Base-by-base conservation (phyloP, 1,140 invertebrate genomes). In the Drosophila pruinosa region DNA sequence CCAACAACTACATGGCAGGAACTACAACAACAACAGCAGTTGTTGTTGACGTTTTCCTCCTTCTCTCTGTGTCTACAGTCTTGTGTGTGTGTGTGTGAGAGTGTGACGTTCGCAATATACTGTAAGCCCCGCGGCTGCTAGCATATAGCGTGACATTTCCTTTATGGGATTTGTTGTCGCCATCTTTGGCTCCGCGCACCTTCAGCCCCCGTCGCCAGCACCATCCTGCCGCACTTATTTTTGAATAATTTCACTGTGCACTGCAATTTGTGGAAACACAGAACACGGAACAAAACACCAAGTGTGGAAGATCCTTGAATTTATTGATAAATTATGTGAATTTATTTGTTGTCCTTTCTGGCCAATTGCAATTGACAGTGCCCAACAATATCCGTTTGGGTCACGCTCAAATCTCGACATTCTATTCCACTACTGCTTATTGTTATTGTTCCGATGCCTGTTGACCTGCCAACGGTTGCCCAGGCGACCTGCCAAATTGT, bases 131-230 rank as follows among this genome's bases (percentile, higher is more conserved):
- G 26, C 52, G 76, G 47, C 36, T 68, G 62, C 62, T 75, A 59
- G 43, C 65, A 67, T 81, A 82, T 86, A 88, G 78, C 82, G 82
- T 86, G 81, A 86, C 81, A 86, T 88, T 86, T 86, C 81, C 83
- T 75, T 78, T 88, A 75, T 88, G 61, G 76, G 82, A 86, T 86
- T 86, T 82, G 47, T 19, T 57, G 70, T 79, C 69, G 62, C 73
- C 58, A 53, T 22, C 63, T 47, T 24, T 68, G 58, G 14, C 58
- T 28, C 24, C 38, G 4, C n/a, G n/a, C n/a, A n/a, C 14, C 26
- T 39, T 14, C 43, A 8, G 12, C 1, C 5, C n/a, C 12, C 43
- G 5, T 12, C 8, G n/a, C n/a, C n/a, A n/a, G n/a, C n/a, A n/a
- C 17, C 10, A 6, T 8, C n/a, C 15, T 15, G 12, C 45, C 36